Evolutionary conservation across 2,888 invertebrate species (phyloP).

Genomic region (Sinohyriopsis cumingii): DNA sequence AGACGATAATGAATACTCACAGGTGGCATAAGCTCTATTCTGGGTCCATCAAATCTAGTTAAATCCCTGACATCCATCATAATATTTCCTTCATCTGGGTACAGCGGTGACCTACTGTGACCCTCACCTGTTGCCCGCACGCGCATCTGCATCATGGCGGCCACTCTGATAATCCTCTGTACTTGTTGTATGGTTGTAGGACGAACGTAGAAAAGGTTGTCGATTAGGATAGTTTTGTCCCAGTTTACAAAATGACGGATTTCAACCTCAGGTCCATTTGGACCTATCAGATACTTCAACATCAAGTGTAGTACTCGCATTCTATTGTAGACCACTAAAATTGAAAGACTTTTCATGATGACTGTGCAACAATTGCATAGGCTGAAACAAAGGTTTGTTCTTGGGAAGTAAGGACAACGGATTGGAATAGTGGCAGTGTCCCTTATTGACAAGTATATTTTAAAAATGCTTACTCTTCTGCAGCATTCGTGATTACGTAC

Average conservation of each 20-base stretch:
- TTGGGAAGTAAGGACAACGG: too few species aligned
- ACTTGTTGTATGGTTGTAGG: constrained; percentile 13
- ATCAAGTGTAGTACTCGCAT: constrained; percentile 5
- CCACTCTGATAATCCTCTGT: constrained; percentile 6
- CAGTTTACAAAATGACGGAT: constrained; percentile 14
- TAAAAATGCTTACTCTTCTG: too few species aligned
- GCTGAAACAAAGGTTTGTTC: too few species aligned
- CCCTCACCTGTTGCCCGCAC: constrained; percentile 11
- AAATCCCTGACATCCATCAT: constrained; percentile 11
- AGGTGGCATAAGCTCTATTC: constrained; percentile 10
- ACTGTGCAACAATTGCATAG: too few species aligned
- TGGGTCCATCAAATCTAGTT: constrained; percentile 12
- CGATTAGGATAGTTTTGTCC: constrained; percentile 13
- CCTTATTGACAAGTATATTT: too few species aligned
- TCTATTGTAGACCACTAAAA: constrained; percentile 3
- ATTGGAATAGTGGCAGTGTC: too few species aligned
- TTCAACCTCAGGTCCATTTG: constrained; percentile 11
- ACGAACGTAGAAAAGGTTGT: constrained; percentile 9
- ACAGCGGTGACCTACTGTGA: constrained; percentile 10
- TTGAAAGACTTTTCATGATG: too few species aligned
- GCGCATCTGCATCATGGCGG: background rate
- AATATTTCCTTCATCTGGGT: constrained; percentile 14
- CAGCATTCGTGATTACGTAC: too few species aligned
- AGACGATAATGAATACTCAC: background rate
- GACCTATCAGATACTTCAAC: constrained; percentile 5